Evolutionary conservation across 2,113 vertebrate species (phyloP).

Genomic region (Aptenodytes forsteri): DNA sequence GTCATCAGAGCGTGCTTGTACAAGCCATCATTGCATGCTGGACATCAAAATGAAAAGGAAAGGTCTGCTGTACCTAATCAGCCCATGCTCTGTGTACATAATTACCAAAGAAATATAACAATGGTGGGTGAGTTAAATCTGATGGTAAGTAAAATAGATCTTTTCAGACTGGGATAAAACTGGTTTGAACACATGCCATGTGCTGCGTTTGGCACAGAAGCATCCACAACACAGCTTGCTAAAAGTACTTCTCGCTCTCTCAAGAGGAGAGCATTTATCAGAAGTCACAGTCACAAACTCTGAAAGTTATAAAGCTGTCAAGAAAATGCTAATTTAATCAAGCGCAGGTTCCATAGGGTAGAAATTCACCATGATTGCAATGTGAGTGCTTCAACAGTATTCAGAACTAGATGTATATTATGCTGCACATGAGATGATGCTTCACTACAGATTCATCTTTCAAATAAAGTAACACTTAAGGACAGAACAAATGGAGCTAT

Average conservation of each 20-base stretch:
- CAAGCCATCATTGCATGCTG: neutral
- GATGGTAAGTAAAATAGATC: neutral
- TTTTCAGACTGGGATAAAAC: neutral
- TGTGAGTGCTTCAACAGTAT: neutral
- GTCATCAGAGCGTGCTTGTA: fast-evolving
- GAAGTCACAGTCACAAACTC: neutral
- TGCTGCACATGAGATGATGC: neutral
- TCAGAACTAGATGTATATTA: neutral
- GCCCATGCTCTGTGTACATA: neutral
- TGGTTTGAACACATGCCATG: neutral
- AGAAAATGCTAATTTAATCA: constrained; percentile 56
- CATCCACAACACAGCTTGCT: neutral
- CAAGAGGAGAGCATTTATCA: constrained; percentile 17
- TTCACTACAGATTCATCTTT: neutral
- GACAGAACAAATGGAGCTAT: neutral
- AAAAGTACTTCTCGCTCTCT: neutral
- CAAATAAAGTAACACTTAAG: neutral
- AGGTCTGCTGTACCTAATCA: neutral
- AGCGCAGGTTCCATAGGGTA: neutral
- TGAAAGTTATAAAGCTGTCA: constrained; percentile 14
- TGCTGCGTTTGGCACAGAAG: neutral
- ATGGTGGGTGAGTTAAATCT: neutral
- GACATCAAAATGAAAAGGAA: neutral
- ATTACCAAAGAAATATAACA: neutral
- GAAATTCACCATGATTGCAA: neutral